These are phyloP conservation scores for Hartigia nigra DNA, from an alignment of 2,888 invertebrate genomes.

Conservation along the genomic window DNA sequence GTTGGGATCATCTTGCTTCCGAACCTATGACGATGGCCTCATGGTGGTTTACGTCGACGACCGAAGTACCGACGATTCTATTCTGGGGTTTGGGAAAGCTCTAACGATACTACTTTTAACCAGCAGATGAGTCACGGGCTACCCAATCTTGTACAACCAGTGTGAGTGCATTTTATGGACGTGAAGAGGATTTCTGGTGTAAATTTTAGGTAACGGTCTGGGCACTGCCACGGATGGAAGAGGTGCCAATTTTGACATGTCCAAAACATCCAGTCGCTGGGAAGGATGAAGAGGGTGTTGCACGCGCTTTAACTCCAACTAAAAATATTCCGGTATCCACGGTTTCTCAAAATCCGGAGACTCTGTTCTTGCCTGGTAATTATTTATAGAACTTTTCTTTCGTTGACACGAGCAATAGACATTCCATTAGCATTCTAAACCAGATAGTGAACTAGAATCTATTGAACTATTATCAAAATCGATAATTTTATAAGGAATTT, in stretches of 20 bases:
- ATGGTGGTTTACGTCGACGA: conserved; percentile 3
- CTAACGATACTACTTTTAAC: conserved; percentile 14
- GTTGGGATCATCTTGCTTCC: background rate
- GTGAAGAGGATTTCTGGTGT: conserved; percentile 16
- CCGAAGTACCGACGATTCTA: conserved; percentile 13
- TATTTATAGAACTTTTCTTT: background rate
- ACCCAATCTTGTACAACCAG: conserved; percentile 9
- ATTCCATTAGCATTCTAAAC: background rate
- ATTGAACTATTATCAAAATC: background rate
- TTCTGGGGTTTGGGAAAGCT: conserved; percentile 3
- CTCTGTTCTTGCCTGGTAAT: conserved; percentile 55
- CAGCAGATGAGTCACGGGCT: conserved; percentile 12
- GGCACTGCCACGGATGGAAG: conserved; percentile 78
- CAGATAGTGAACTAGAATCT: background rate
- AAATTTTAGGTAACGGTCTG: conserved; percentile 67
- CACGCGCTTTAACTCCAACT: conserved; percentile 56
- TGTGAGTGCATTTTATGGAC: conserved; percentile 5
- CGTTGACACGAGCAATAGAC: too few relatives aligned
- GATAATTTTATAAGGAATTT: background rate
- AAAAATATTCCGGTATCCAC: conserved; percentile 50
- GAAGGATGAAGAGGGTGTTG: conserved; percentile 51
- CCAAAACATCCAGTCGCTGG: conserved; percentile 61
- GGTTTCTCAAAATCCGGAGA: conserved; percentile 44
- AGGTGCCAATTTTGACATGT: conserved; percentile 75
- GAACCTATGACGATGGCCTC: background rate